phyloP scores from a whole-genome alignment of 2,113 vertebrate genomes.

The Clarias gariepinus region DNA sequence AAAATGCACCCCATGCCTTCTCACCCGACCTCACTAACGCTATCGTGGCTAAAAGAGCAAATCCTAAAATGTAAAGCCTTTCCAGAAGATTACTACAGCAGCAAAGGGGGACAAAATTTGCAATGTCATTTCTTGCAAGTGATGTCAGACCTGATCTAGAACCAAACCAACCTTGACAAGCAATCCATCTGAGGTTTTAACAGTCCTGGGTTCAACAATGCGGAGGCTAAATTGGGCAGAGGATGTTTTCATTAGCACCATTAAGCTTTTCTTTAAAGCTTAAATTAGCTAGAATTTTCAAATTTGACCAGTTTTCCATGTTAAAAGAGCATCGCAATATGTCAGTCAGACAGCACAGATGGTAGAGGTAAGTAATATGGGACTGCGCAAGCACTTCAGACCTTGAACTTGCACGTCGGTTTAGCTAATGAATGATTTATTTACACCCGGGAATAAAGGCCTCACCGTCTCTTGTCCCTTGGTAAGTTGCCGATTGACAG shows the following conservation, averaged over 20 bases:
- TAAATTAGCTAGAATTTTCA: no score
- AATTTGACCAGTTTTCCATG: no score
- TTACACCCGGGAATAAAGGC: background rate
- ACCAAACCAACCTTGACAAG: no score
- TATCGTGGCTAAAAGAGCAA: background rate
- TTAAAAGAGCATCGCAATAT: no score
- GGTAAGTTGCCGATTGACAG: constrained; percentile 84
- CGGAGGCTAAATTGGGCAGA: no score
- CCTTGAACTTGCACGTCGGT: background rate
- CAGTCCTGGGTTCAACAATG: no score
- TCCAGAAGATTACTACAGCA: background rate
- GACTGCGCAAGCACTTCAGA: background rate
- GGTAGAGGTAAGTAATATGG: background rate
- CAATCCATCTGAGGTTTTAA: no score
- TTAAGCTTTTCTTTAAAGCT: no score
- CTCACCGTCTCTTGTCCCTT: constrained; percentile 75
- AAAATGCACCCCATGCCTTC: background rate
- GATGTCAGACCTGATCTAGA: no score
- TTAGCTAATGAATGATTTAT: background rate
- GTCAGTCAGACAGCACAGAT: background rate
- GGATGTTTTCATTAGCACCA: no score
- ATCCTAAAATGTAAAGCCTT: background rate
- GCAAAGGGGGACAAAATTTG: background rate
- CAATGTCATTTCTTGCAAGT: background rate
- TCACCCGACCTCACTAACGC: background rate